Evolutionary conservation across 2,113 vertebrate species (phyloP).

Genomic region (Psilopogon haemacephalus): DNA sequence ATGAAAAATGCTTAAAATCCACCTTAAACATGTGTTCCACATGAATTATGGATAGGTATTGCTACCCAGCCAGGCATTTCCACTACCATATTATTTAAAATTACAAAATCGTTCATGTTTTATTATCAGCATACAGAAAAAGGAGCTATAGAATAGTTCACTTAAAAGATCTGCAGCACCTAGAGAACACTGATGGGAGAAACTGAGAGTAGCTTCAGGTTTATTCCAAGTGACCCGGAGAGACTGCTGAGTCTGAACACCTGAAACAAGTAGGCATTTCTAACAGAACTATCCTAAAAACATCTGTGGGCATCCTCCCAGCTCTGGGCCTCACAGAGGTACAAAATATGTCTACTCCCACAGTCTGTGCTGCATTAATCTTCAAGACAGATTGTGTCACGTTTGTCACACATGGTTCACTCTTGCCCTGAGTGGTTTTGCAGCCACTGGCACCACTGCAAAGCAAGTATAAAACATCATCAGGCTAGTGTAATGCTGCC

Average conservation of each 20-base stretch:
- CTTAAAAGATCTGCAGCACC: not conserved
- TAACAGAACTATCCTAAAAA: not conserved
- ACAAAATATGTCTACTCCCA: not conserved
- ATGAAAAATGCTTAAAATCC: not conserved
- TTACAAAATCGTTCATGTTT: not conserved
- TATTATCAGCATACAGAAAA: not conserved
- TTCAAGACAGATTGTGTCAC: not conserved
- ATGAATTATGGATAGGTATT: not conserved
- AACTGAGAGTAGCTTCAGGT: not conserved
- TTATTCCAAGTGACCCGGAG: not conserved
- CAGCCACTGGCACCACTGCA: not conserved
- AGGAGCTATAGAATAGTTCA: not conserved
- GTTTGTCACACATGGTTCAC: not conserved
- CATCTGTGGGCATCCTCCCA: not conserved
- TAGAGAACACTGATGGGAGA: not conserved
- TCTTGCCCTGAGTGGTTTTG: constrained; percentile 4
- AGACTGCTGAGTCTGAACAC: not conserved
- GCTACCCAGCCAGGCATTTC: not conserved
- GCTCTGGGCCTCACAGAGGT: not conserved
- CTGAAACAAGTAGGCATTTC: not conserved
- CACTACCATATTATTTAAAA: not conserved
- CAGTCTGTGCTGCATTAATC: not conserved
- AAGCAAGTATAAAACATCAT: not conserved
- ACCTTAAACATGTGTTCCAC: not conserved
- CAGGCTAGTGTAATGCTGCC: not conserved